Evolutionary conservation across 2,797 vertebrate species (phyloP).

Genomic region (Hipposideros larvatus): DNA sequence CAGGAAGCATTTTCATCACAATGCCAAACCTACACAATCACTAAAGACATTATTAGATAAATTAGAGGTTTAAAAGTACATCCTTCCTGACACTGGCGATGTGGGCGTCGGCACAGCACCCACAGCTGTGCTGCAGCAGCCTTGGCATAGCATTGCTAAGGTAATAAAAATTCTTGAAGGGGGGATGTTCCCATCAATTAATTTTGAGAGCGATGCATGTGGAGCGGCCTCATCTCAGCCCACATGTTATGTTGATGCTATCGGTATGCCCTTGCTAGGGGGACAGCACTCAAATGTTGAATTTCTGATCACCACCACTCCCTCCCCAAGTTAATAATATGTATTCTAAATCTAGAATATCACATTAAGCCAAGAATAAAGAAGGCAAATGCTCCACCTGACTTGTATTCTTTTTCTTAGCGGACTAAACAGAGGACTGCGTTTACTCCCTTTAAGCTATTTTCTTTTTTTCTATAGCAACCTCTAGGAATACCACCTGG

Average conservation of each 20-base stretch:
- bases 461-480: slow-evolving; percentile 82
- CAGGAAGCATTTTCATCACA: slow-evolving; percentile 85
- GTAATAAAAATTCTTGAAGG: slow-evolving; percentile 84
- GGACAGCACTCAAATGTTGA: slow-evolving; percentile 71
- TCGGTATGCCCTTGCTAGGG: slow-evolving; percentile 71
- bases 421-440: slow-evolving; percentile 72
- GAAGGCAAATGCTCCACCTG: slow-evolving; percentile 71
- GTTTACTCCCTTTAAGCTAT: slow-evolving; percentile 71
- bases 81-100: slow-evolving; percentile 87
- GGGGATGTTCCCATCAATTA: slow-evolving; percentile 84
- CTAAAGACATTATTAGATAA: slow-evolving; percentile 89
- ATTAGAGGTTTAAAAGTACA: slow-evolving; percentile 88
- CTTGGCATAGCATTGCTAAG: slow-evolving; percentile 83
- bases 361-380: slow-evolving; percentile 69
- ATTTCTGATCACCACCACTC: slow-evolving; percentile 51
- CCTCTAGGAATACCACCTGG: slow-evolving; percentile 81
- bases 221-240: slow-evolving; percentile 81
- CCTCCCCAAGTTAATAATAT: slow-evolving; percentile 67
- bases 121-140: slow-evolving; percentile 85
- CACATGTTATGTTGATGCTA: slow-evolving; percentile 73
- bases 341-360: slow-evolving; percentile 78
- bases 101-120: slow-evolving; percentile 86
- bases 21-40: slow-evolving; percentile 87
- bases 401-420: slow-evolving; percentile 65
- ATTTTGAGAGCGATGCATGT: slow-evolving; percentile 78